Evolutionary conservation across 2,113 vertebrate genomes (phyloP), one percentile per base, ranked within the genome.

Genomic region (Grallaria varia): DNA sequence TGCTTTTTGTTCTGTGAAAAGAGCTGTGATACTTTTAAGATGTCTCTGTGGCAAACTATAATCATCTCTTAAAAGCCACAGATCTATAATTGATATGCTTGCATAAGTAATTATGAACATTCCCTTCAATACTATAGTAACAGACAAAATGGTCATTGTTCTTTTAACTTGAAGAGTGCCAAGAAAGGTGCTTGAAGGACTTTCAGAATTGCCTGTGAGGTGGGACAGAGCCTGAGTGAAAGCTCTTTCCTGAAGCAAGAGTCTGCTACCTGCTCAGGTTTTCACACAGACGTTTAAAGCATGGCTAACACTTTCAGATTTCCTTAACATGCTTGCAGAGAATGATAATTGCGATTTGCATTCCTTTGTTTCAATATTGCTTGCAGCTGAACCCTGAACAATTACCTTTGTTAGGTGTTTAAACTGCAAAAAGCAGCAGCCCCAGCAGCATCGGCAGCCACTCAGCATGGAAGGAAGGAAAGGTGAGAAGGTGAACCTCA

Each of bases 61-160:
- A 71, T 73, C 12, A 69, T 93, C 66, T 85, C 91, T 80, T 88
- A 81, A 90, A 94, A 95, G 39, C n/a, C 35, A 63, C 15, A 81
- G 75, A 71, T 75, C 52, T 78, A 31, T 49, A 96, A 87, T 4
- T 73, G 47, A 24, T 56, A 49, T 80, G 47, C 84, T 82, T 59
- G 8, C 25, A 60, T 71, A 86, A 73, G 45, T 67, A 78, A 74
- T 28, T 78, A 2, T 82, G 10, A 59, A 21, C 27, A 52, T 89
- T 21, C 39, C 91, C n/a, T 66, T 94, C 3, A 4, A 50, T 74
- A 77, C 45, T 4, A 59, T 28, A 69, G 71, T 89, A 78, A 78
- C 21, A 68, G 55, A 64, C 18, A 77, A 83, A 79, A 35, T 16
- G 24, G 59, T 58, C 5, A 8, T 40, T 72, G 9, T 58, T 84